Conservation (phyloP, 2,113 vertebrate species). For the Epinephelus fuscoguttatus region DNA sequence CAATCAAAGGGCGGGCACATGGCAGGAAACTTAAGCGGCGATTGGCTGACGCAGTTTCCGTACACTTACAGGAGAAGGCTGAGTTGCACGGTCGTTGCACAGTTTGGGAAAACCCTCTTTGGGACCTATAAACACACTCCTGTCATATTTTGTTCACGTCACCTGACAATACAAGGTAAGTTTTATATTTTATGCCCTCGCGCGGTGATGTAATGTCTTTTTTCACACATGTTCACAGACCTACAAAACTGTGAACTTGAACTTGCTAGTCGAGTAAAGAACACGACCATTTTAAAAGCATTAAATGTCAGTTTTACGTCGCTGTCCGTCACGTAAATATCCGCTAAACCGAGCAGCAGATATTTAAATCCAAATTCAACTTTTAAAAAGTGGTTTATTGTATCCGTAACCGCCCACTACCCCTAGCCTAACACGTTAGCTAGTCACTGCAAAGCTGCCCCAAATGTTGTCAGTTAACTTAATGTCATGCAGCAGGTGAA, state of each 20-base stretch:
- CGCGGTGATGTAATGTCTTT: not conserved
- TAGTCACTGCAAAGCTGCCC: not conserved
- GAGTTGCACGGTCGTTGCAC: accelerated
- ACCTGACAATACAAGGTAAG: conserved; percentile 42
- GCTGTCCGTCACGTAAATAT: not conserved
- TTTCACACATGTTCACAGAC: too few species aligned
- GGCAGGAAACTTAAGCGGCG: accelerated
- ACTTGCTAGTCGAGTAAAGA: not conserved
- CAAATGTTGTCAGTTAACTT: not conserved
- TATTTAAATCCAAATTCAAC: not conserved
- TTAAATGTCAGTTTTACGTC: not conserved
- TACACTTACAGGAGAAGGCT: not conserved
- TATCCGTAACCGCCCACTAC: not conserved
- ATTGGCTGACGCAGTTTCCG: conserved; percentile 52
- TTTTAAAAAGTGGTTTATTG: not conserved
- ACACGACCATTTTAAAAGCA: not conserved
- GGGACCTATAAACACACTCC: not conserved
- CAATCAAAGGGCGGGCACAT: not conserved
- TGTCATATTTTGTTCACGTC: not conserved
- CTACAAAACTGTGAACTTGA: too few species aligned
- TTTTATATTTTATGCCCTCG: not conserved
- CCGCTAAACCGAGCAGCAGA: not conserved
- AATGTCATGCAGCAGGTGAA: not conserved
- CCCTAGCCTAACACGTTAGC: accelerated
- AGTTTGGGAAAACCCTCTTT: not conserved